These are phyloP conservation scores for Gastracanthus pulcherrimus DNA, from an alignment of 2,888 invertebrate genomes.

Conservation along the genomic window DNA sequence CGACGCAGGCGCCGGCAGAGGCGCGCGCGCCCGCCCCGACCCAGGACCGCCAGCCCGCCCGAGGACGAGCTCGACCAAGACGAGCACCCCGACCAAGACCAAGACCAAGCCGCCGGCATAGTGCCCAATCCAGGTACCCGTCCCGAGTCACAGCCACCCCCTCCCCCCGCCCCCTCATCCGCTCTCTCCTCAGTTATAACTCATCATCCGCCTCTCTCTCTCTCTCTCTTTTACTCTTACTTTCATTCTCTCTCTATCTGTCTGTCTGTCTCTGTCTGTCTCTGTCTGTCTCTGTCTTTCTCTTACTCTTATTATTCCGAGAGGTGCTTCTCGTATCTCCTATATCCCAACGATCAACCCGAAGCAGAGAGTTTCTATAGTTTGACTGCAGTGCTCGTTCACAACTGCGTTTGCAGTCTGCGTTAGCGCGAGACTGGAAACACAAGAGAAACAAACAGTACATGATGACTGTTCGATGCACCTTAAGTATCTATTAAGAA, in stretches of 20 bases:
- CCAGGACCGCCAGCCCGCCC: slow-evolving; percentile 39
- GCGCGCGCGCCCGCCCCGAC: slow-evolving; percentile 46
- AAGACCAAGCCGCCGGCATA: slow-evolving; percentile 73
- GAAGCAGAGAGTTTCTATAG: slow-evolving; percentile 38
- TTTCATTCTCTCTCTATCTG: slow-evolving; percentile 7
- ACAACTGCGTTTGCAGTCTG: slow-evolving; percentile 26
- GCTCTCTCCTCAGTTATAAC: background rate
- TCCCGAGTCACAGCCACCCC: slow-evolving; percentile 46
- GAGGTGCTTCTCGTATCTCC: background rate
- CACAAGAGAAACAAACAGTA: slow-evolving; percentile 28
- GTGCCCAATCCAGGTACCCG: slow-evolving; percentile 76
- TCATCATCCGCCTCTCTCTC: background rate
- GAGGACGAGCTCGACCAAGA: slow-evolving; percentile 19
- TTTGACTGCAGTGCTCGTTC: slow-evolving; percentile 47
- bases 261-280: background rate
- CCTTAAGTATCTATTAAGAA: slow-evolving; percentile 28
- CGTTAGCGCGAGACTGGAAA: slow-evolving; percentile 22
- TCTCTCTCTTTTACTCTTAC: background rate
- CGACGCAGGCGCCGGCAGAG: slow-evolving; percentile 61
- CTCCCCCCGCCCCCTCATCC: slow-evolving; percentile 1
- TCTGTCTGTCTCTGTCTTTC: background rate
- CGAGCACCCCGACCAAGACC: slow-evolving; percentile 65
- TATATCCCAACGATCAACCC: too few relatives aligned
- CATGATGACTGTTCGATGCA: slow-evolving; percentile 39
- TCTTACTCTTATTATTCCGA: background rate